Evolutionary conservation across 1,140 invertebrate genomes (phyloP).

Genomic region (Panagrolaimus sp.): DNA sequence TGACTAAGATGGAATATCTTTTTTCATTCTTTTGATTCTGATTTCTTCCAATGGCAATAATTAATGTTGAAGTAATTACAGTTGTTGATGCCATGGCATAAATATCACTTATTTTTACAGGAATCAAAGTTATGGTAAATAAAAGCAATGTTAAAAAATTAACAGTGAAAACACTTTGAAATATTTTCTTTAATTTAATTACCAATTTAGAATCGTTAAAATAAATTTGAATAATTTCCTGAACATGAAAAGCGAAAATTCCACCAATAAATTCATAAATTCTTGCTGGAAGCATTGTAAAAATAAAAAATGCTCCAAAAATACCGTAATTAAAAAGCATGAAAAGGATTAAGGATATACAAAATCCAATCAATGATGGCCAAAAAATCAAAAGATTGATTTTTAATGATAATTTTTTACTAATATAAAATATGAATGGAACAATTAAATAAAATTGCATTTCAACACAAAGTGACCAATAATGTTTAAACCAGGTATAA

Average conservation of each 20-base stretch:
- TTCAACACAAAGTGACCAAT: slow-evolving; percentile 1
- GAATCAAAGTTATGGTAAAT: neutral
- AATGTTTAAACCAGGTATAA: neutral
- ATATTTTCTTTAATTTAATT: no score
- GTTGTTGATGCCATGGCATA: neutral
- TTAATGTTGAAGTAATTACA: no score
- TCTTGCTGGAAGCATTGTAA: neutral
- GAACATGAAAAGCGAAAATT: slow-evolving; percentile 4
- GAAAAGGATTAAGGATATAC: neutral
- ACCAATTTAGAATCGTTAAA: no score
- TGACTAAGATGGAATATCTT: neutral
- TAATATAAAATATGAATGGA: neutral
- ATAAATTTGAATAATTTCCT: no score
- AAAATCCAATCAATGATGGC: neutral
- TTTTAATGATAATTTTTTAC: neutral
- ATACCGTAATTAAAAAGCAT: no score
- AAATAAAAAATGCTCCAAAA: no score
- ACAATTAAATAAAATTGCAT: slow-evolving; percentile 11
- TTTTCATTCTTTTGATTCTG: neutral
- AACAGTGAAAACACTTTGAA: neutral
- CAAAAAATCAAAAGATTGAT: neutral
- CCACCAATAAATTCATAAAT: neutral
- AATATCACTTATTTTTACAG: neutral
- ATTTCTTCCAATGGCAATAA: neutral
- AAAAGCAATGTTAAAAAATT: neutral